These are phyloP conservation scores for Cherax destructor DNA, from an alignment of 1,140 invertebrate species.

Conservation along the genomic window DNA sequence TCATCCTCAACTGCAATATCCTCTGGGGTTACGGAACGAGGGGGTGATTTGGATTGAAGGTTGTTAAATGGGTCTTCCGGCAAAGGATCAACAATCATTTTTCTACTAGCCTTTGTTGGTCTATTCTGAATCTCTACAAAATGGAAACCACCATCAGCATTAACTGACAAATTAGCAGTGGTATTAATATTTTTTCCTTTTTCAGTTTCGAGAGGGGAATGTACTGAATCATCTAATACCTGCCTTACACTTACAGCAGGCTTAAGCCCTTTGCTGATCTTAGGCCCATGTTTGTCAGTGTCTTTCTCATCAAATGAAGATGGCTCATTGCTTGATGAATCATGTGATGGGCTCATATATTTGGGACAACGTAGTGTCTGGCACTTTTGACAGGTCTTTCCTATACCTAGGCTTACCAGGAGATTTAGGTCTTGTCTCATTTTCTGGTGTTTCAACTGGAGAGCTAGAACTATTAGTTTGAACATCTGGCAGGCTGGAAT, in stretches of 20 bases:
- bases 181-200: neutral
- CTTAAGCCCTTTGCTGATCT: neutral
- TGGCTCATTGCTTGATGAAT: neutral
- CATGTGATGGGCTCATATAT: neutral
- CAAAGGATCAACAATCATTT: neutral
- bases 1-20: neutral
- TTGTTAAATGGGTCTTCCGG: neutral
- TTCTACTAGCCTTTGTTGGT: neutral
- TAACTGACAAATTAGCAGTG: neutral
- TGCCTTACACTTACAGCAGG: neutral
- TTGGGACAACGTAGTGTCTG: neutral
- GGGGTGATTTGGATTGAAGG: neutral
- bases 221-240: neutral
- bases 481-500: neutral
- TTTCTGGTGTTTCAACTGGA: neutral
- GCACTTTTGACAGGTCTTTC: neutral
- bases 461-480: neutral
- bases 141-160: neutral
- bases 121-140: neutral
- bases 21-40: neutral
- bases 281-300: neutral
- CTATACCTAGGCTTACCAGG: neutral
- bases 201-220: neutral
- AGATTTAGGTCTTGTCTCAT: neutral
- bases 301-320: neutral